Percentiles rank a stretch among this genome's conserved stretches.
Evolutionary conservation across 2,888 invertebrate species (phyloP).

Genomic region (Dioctria linearis): DNA sequence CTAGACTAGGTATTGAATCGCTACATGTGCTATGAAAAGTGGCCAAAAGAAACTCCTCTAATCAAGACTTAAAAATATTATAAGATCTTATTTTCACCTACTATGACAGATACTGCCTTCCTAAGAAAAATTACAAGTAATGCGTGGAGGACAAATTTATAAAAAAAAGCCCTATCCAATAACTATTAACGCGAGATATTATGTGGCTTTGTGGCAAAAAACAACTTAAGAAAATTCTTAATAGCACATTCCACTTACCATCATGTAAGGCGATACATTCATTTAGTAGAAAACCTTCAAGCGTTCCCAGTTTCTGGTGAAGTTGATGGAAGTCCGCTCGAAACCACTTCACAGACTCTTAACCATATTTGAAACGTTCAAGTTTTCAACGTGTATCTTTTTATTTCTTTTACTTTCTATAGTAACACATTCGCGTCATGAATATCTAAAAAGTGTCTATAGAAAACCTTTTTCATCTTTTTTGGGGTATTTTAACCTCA

Average conservation of each 20-base stretch:
- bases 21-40: too few relatives aligned
- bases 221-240: not conserved
- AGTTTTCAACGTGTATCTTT: slow-evolving; percentile 19
- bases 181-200: not conserved
- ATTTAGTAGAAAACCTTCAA: slow-evolving; percentile 25
- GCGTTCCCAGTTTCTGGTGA: slow-evolving; percentile 25
- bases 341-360: slow-evolving; percentile 39
- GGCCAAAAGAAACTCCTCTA: too few relatives aligned
- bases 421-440: slow-evolving; percentile 32
- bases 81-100: too few relatives aligned
- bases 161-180: too few relatives aligned
- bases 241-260: not conserved
- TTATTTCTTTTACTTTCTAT: not conserved
- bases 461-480: slow-evolving; percentile 17
- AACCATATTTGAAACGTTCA: slow-evolving; percentile 43
- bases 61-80: too few relatives aligned
- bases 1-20: too few relatives aligned
- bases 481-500: slow-evolving; percentile 13
- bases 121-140: too few relatives aligned
- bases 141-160: too few relatives aligned
- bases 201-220: not conserved
- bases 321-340: slow-evolving; percentile 29
- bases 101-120: too few relatives aligned
- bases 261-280: slow-evolving; percentile 5
- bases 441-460: slow-evolving; percentile 34